Base-by-base conservation (phyloP, 1,140 invertebrate genomes). In the Drosophila orena region DNA sequence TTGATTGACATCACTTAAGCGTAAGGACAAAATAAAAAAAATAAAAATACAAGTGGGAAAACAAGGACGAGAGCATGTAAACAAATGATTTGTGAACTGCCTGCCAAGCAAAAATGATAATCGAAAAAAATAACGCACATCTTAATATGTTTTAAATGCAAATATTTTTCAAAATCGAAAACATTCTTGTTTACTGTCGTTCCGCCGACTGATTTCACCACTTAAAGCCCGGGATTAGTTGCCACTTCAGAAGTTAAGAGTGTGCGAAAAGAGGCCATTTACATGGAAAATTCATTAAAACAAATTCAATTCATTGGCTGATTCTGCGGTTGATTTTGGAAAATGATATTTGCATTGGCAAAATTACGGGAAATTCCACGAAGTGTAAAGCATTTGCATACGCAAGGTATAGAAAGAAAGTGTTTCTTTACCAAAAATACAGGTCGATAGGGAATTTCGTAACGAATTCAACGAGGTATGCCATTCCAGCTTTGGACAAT, bases 1-100 rank as follows among this genome's bases (percentile, higher is more conserved):
- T 84, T 84, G 81, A 86, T 84, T 84, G 81, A 85, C 77, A 86
- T 84, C 78, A 77, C 83, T 84, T 77, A 65, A 73, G 61, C 81
- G 81, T 61, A 61, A 73, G 70, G 61, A 60, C 55, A 57, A 49
- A 43, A 59, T 3, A 37, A 30, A 42, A 37, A 37, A 34, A 30
- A 43, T 5, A 10, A 11, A 15, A 43, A 37, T 20, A 47, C 22
- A 47, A 27, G 44, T 6, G 14, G 24, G 10, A 40, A 44, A 71
- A 50, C 35, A 52, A 24, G 37, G 34, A 35, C 5, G 30, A 27
- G 52, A 12, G 52, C 55, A 44, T 35, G 78, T 61, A 80, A 81
- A 77, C 59, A 81, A 81, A 81, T 77, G 60, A 66, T 61, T 81
- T 79, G 62, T 74, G 71, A 81, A 83, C 68, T 81, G 42, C 42